A percentile compares a stretch with the other conserved stretches of the same genome.
Evolutionary conservation across 2,888 invertebrate genomes (phyloP).

Genomic region (Pyrocoelia pectoralis): DNA sequence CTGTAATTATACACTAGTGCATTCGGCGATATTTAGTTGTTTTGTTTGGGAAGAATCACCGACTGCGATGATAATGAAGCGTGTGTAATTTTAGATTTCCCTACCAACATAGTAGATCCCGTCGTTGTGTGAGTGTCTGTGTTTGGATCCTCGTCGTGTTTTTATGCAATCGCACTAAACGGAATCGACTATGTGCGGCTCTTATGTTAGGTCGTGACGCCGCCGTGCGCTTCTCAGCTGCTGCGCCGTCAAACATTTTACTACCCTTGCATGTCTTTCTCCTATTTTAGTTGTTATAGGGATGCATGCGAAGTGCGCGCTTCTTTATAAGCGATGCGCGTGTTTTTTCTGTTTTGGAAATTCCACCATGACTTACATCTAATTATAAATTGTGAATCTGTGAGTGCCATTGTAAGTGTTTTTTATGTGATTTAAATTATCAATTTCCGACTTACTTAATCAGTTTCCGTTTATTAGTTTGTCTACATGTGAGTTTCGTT

Average conservation of each 20-base stretch:
- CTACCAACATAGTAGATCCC: constrained; percentile 14
- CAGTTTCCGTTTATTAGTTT: neutral
- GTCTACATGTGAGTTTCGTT: neutral
- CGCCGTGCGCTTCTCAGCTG: constrained; percentile 36
- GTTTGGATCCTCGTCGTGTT: constrained; percentile 26
- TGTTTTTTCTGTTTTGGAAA: constrained; percentile 17
- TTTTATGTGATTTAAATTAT: neutral
- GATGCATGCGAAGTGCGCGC: constrained; percentile 24
- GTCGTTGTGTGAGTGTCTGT: constrained; percentile 17
- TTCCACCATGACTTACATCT: constrained; percentile 6
- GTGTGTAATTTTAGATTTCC: constrained; percentile 22
- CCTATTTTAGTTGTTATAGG: constrained; percentile 24
- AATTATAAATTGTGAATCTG: constrained; percentile 1
- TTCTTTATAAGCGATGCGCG: constrained; percentile 11
- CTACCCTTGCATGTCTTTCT: constrained; percentile 24
- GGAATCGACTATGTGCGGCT: constrained; percentile 35
- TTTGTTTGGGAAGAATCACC: neutral
- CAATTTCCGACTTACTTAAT: neutral
- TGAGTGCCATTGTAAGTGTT: neutral
- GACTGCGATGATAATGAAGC: neutral
- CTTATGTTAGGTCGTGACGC: constrained; percentile 47
- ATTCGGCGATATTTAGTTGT: too few species aligned
- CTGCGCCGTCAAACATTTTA: constrained; percentile 27
- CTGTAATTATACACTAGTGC: too few species aligned
- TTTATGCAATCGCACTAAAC: constrained; percentile 36